phyloP scores from a whole-genome alignment of 2,797 vertebrate species.

The Acomys russatus region DNA sequence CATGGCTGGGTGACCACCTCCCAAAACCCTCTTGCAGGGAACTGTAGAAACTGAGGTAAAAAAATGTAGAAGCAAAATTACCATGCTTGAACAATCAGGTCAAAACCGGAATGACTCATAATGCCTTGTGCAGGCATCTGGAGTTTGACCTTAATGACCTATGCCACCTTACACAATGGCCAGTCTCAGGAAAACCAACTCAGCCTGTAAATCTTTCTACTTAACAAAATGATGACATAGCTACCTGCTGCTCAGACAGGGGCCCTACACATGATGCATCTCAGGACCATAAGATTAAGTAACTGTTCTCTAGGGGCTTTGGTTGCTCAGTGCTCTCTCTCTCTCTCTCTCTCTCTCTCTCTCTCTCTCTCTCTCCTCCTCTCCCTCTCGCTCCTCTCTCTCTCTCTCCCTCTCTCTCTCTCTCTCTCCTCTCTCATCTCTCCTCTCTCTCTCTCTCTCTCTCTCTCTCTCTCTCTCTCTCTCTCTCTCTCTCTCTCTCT shows the following conservation, averaged over 20 bases:
- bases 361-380: too few species aligned
- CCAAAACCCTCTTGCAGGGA: not conserved
- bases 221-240: not conserved
- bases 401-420: too few species aligned
- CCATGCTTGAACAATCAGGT: not conserved
- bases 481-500: too few species aligned
- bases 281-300: not conserved
- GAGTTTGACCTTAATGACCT: not conserved
- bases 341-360: not conserved
- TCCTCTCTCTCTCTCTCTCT: too few species aligned
- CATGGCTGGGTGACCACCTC: not conserved
- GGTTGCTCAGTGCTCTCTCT: not conserved
- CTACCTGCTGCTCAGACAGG: not conserved
- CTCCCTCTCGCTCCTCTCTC: too few species aligned
- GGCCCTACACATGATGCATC: too few species aligned
- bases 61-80: not conserved
- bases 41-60: not conserved
- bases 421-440: too few species aligned
- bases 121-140: not conserved
- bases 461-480: too few species aligned
- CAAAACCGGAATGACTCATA: not conserved
- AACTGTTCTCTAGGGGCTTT: too few species aligned
- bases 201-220: not conserved
- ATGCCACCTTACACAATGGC: not conserved
- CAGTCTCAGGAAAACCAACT: not conserved